Conservation (phyloP, 2,888 invertebrate species). For the Andrena praecox region DNA sequence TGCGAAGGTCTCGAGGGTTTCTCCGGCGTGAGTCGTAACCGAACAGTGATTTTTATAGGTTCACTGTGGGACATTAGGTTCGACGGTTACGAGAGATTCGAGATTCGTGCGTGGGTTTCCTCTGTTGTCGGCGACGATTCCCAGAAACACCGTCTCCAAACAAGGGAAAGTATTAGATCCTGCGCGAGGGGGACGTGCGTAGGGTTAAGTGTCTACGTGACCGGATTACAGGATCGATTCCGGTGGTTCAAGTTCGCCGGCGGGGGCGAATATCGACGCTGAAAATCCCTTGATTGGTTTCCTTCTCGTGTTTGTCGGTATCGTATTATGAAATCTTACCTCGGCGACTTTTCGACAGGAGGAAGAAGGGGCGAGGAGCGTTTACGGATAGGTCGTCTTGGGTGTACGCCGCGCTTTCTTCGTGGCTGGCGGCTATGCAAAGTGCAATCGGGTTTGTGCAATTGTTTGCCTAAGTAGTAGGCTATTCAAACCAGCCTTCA, state of each 20-base stretch:
- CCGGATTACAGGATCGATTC: slow-evolving; percentile 72
- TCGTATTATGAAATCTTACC: slow-evolving; percentile 51
- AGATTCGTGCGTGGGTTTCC: slow-evolving; percentile 41
- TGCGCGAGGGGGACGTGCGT: slow-evolving; percentile 71
- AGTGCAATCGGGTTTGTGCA: too few species aligned
- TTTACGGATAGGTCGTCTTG: not conserved
- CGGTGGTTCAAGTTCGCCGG: slow-evolving; percentile 71
- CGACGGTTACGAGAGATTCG: slow-evolving; percentile 31
- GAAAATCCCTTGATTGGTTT: slow-evolving; percentile 54
- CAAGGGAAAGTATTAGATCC: slow-evolving; percentile 79
- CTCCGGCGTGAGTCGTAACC: slow-evolving; percentile 20
- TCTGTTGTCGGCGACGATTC: slow-evolving; percentile 56
- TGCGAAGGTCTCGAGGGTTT: not conserved
- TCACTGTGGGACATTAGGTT: not conserved
- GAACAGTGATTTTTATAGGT: slow-evolving; percentile 17
- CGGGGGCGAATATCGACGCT: slow-evolving; percentile 43
- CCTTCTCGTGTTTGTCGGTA: slow-evolving; percentile 42
- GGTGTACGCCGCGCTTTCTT: not conserved
- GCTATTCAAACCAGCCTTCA: too few species aligned
- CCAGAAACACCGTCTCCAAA: slow-evolving; percentile 77
- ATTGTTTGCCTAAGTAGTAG: too few species aligned
- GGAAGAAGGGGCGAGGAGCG: not conserved
- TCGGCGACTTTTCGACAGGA: slow-evolving; percentile 1
- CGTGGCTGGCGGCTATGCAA: not conserved
- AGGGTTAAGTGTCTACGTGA: slow-evolving; percentile 80